These are phyloP conservation scores for Lepidocyrtinus sp. DNA, from an alignment of 2,888 invertebrate genomes.

Conservation along the genomic window DNA sequence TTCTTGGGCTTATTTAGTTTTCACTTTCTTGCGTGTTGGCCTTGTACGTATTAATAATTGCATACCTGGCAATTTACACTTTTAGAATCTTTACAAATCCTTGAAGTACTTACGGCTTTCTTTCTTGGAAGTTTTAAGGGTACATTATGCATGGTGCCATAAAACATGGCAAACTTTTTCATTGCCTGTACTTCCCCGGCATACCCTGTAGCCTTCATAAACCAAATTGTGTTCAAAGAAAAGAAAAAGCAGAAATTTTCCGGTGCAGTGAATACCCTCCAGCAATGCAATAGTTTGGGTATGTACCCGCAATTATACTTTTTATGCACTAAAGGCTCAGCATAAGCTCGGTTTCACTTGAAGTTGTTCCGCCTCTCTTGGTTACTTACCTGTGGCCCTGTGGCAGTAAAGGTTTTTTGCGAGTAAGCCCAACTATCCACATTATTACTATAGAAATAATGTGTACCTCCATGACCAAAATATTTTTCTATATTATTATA, in stretches of 20 bases:
- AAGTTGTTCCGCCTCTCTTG: slow-evolving; percentile 16
- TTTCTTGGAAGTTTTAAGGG: too few relatives aligned
- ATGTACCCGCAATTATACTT: not conserved
- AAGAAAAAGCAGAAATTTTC: not conserved
- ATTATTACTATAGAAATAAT: not conserved
- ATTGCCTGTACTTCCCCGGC: too few relatives aligned
- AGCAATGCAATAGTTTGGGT: not conserved
- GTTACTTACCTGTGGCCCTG: slow-evolving; percentile 35
- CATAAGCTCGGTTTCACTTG: slow-evolving; percentile 4
- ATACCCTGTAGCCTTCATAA: not conserved
- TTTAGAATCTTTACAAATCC: too few relatives aligned
- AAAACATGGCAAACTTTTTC: too few relatives aligned
- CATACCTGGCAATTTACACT: too few relatives aligned
- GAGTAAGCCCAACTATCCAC: slow-evolving; percentile 22
- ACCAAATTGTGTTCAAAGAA: not conserved
- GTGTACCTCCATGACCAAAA: slow-evolving; percentile 22
- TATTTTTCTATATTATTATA: not conserved
- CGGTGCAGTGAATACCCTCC: not conserved
- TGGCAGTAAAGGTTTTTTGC: slow-evolving; percentile 15
- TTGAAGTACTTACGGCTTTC: too few relatives aligned
- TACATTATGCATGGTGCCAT: too few relatives aligned
- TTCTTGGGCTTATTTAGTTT: too few relatives aligned
- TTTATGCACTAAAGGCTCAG: slow-evolving; percentile 1
- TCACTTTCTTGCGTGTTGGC: too few relatives aligned
- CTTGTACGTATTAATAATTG: too few relatives aligned